Evolutionary conservation across 2,113 vertebrate genomes (phyloP).

Genomic region (Sturnira hondurensis): DNA sequence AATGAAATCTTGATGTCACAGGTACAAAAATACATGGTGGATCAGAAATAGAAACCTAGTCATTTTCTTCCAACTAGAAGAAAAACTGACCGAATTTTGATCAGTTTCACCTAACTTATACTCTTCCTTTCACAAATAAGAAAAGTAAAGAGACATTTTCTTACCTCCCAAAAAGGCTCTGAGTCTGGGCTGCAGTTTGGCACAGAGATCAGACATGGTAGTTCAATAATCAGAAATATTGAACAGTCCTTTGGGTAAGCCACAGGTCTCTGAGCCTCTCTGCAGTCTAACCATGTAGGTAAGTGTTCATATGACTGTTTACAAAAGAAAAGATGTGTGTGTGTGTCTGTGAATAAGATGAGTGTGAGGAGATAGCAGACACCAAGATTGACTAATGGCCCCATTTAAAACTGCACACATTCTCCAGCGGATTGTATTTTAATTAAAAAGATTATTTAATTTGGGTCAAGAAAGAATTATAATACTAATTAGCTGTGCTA

Average conservation of each 20-base stretch:
- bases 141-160: neutral
- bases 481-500: neutral
- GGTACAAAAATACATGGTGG: neutral
- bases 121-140: neutral
- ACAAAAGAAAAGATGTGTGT: neutral
- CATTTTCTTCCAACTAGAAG: neutral
- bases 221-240: neutral
- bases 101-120: neutral
- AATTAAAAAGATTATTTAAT: slow-evolving; percentile 36
- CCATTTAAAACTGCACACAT: neutral
- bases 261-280: neutral
- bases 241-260: neutral
- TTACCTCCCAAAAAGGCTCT: neutral
- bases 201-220: neutral
- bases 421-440: neutral
- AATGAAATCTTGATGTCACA: neutral
- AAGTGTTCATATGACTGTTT: neutral
- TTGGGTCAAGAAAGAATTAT: slow-evolving; percentile 20
- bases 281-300: neutral
- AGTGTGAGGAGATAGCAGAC: neutral
- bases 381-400: neutral
- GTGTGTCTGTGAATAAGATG: neutral
- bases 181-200: neutral
- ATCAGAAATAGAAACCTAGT: neutral
- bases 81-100: neutral